Base-by-base conservation (phyloP, 2,113 vertebrate species). In the Lynx canadensis region DNA sequence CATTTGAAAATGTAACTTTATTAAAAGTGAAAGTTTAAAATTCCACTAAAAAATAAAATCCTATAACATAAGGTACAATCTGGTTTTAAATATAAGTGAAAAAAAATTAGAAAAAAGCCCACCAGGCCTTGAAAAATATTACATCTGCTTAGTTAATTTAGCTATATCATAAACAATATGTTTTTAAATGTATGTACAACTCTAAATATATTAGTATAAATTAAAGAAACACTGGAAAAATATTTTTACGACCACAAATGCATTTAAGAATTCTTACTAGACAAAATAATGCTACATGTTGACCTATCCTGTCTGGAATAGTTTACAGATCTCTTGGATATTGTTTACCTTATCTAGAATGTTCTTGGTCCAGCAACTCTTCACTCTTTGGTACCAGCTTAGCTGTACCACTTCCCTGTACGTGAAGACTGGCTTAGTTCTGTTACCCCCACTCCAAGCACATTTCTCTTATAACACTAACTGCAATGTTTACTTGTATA, bases 31-130 rank as follows among this genome's bases (percentile, higher is more conserved):
- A 88, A 88, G 14, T 80, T 93, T 73, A 48, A 78, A 94, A 84
- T 85, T 89, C 6, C 29, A 74, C 15, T 89, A n/a, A 85, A 97
- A 71, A 90, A 69, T 78, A 79, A 95, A 95, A 85, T 95, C 14
- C 65, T 84, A 19, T 29, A 89, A 71, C 0, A 48, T 80, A 25
- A 60, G 31, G 1, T 60, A n/a, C 65, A 55, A 41, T 5, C 93
- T 91, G 91, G 29, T 85, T 25, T 95, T 78, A 93, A 81, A 82
- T 85, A 84, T 90, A 91, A 87, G 45, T 73, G 15, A 68, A 74
- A 94, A 95, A 78, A 41, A 4, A 14, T n/a, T 68, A 36, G 9
- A 48, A 52, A 90, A 50, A 14, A 23, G 19, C 57, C 57, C 57
- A 60, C 21, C 31, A 48, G 10, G 12, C 7, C 5, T 63, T 87